phyloP scores from a whole-genome alignment of 2,797 vertebrate species.

The Ctenochaetus hawaiiensis region DNA sequence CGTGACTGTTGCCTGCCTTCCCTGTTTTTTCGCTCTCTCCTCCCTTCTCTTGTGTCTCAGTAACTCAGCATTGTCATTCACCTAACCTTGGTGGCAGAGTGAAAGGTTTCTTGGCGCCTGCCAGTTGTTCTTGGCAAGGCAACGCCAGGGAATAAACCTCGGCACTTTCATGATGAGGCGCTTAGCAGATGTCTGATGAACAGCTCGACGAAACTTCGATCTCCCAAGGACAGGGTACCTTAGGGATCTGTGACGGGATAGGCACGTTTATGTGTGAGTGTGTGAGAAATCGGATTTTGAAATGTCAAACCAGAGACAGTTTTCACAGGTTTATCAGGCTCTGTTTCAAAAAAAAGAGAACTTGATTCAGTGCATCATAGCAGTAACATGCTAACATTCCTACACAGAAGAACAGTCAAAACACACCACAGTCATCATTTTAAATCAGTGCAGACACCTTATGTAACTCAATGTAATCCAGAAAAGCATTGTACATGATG shows the following conservation, averaged over 20 bases:
- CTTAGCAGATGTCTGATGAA: slow-evolving; percentile 83
- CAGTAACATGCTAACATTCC: neutral
- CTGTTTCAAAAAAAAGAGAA: neutral
- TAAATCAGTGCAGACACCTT: neutral
- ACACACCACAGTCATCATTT: neutral
- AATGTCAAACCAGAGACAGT: slow-evolving; percentile 34
- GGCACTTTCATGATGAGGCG: slow-evolving; percentile 78
- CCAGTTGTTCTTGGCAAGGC: slow-evolving; percentile 79
- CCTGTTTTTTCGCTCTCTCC: slow-evolving; percentile 44
- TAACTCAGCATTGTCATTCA: slow-evolving; percentile 78
- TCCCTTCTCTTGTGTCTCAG: slow-evolving; percentile 61
- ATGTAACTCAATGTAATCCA: neutral
- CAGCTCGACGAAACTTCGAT: slow-evolving; percentile 67
- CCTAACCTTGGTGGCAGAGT: slow-evolving; percentile 80
- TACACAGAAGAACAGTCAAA: neutral
- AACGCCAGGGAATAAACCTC: slow-evolving; percentile 73
- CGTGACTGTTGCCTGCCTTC: slow-evolving; percentile 44
- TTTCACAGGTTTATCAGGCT: slow-evolving; percentile 44
- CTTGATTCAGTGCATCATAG: neutral
- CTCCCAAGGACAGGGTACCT: slow-evolving; percentile 73
- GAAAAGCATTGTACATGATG: slow-evolving; percentile 14
- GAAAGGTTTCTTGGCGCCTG: slow-evolving; percentile 79
- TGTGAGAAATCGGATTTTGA: slow-evolving; percentile 33
- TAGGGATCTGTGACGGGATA: slow-evolving; percentile 54
- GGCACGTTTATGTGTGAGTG: slow-evolving; percentile 47